These are phyloP conservation scores for Psittacus erithacus DNA, from an alignment of 2,113 vertebrate species.

Conservation along the genomic window DNA sequence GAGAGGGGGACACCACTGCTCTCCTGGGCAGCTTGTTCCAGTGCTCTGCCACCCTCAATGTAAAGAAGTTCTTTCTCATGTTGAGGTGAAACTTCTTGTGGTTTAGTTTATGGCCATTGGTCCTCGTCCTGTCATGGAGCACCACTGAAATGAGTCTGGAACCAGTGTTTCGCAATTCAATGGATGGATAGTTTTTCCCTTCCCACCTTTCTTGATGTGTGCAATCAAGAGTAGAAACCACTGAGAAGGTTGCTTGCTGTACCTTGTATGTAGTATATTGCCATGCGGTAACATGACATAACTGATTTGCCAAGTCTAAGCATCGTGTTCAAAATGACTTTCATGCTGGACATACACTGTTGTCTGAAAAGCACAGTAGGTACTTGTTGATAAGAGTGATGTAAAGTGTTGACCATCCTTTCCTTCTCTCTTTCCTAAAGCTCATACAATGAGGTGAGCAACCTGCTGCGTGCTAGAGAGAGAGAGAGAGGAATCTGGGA, in stretches of 20 bases:
- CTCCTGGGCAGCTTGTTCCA: too few species aligned
- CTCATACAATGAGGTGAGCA: constrained; percentile 88
- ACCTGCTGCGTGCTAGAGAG: constrained; percentile 89
- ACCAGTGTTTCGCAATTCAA: background rate
- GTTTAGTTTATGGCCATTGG: too few species aligned
- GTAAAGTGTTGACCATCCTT: background rate
- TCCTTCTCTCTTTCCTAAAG: constrained; percentile 67
- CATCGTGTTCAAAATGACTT: background rate
- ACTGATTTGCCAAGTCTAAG: background rate
- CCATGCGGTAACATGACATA: background rate
- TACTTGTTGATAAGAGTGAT: background rate
- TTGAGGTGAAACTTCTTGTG: too few species aligned
- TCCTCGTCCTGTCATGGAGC: too few species aligned
- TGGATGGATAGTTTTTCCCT: background rate
- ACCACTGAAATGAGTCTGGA: too few species aligned
- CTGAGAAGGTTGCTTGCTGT: background rate
- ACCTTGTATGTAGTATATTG: background rate
- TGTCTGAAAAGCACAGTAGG: background rate
- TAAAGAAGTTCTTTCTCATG: too few species aligned
- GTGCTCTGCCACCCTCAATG: too few species aligned
- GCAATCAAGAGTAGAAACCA: background rate
- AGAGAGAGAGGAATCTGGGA: constrained; percentile 89
- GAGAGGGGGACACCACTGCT: too few species aligned
- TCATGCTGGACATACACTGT: rapidly evolving
- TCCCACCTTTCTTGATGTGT: background rate